phyloP scores from a whole-genome alignment of 2,888 invertebrate species.

The Lysandra bellargus region DNA sequence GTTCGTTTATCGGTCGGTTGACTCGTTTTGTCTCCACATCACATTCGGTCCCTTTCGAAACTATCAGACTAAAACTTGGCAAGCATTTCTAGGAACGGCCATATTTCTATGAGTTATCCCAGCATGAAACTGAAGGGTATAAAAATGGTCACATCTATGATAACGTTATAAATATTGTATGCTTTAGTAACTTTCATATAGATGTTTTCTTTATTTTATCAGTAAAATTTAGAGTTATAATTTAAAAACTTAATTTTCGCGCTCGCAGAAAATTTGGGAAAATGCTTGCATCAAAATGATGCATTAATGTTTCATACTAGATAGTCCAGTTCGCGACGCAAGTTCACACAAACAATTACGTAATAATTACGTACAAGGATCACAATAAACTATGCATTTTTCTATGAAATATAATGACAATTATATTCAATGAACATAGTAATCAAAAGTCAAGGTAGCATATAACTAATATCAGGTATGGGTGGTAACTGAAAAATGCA shows the following conservation, averaged over 20 bases:
- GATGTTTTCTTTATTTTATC: background rate
- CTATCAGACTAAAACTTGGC: conserved; percentile 16
- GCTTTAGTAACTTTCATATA: background rate
- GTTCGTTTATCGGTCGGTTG: conserved; percentile 16
- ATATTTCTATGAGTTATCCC: conserved; percentile 13
- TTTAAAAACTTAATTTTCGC: too few species aligned
- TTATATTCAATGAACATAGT: too few species aligned
- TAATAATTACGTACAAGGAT: too few species aligned
- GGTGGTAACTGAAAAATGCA: background rate
- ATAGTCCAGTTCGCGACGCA: too few species aligned
- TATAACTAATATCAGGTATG: background rate
- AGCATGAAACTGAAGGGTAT: background rate
- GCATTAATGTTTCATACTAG: too few species aligned
- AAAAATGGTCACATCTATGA: background rate
- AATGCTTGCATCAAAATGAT: too few species aligned
- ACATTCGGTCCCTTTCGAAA: conserved; percentile 3
- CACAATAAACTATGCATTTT: too few species aligned
- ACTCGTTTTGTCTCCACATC: conserved; percentile 11
- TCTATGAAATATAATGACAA: too few species aligned
- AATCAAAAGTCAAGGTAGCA: background rate
- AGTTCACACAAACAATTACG: too few species aligned
- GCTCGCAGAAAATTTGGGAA: too few species aligned
- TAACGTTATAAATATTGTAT: background rate
- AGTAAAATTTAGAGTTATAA: too few species aligned
- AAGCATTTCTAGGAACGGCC: conserved; percentile 3